Evolutionary conservation across 2,113 vertebrate genomes (phyloP), one percentile per base, ranked within the genome.

Genomic region (Psilopsiagon aymara): DNA sequence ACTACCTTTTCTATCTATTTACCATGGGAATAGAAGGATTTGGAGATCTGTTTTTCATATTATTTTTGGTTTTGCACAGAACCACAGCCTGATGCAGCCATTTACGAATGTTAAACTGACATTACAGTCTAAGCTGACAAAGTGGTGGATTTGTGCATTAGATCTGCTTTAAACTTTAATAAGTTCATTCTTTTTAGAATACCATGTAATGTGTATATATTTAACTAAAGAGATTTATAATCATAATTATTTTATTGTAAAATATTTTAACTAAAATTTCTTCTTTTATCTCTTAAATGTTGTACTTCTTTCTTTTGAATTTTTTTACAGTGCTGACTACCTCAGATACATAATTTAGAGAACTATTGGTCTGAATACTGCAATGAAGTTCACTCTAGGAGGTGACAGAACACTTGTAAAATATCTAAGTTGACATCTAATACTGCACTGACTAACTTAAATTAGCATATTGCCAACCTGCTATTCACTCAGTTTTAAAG

Each of bases 191-290:
- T 98, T 98, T 98, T 98, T 97, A 97, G 98, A 98, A 98, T 98
- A 95, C 96, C 95, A 96, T 97, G 97, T 98, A 97, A 98, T 96
- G 92, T 99, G 98, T 99, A 98, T 96, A 99, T 99, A 99, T 98
- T 98, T 98, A 98, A 98, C 97, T 97, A 97, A 98, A 99, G 98
- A 99, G 98, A 98, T 99, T 99, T 98, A 98, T 99, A 98, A 98
- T 97, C 98, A 95, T 98, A 98, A 98, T 98, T 98, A 98, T 98
- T 99, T 99, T 98, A 98, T 98, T 99, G 98, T 99, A 97, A 98
- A 98, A 96, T 98, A 98, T 98, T 99, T 99, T 98, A 98, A 98
- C 98, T 98, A 98, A 98, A 98, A 89, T 92, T 97, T 97, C 94
- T 97, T 94, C 92, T 97, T 98, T 97, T 97, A 95, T 97, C 97